Percentiles rank a stretch among this genome's conserved stretches.
phyloP scores from a whole-genome alignment of 1,140 invertebrate species.

The Rhizoglyphus robini region DNA sequence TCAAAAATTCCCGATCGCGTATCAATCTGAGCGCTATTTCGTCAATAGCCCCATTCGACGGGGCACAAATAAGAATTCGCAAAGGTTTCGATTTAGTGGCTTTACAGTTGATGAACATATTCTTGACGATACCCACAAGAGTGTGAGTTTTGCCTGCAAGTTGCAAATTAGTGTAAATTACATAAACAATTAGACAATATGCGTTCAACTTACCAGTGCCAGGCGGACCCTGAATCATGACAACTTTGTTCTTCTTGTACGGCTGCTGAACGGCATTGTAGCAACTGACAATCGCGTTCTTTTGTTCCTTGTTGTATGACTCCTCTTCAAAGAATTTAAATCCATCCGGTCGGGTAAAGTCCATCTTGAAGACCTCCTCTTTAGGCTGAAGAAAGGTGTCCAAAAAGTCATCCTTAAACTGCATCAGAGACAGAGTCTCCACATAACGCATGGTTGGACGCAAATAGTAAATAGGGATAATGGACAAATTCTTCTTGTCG shows the following conservation, averaged over 20 bases:
- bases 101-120: conserved; percentile 34
- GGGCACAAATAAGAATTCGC: conserved; percentile 58
- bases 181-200: too few relatives aligned
- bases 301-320: neutral
- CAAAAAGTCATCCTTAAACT: neutral
- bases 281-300: neutral
- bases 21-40: conserved; percentile 44
- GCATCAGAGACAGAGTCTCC: neutral
- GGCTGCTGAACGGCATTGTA: neutral
- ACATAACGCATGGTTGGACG: neutral
- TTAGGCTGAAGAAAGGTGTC: neutral
- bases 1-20: neutral
- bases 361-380: neutral
- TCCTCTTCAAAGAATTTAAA: neutral
- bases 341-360: neutral
- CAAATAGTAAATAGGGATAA: conserved; percentile 4
- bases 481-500: neutral
- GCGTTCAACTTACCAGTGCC: too few relatives aligned
- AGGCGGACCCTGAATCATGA: conserved; percentile 51
- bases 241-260: neutral
- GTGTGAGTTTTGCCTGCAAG: conserved; percentile 56
- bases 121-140: conserved; percentile 47
- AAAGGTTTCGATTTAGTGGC: conserved; percentile 24
- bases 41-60: conserved; percentile 68
- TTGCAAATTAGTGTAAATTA: too few relatives aligned